Percentiles rank a stretch among this genome's conserved stretches.
Evolutionary conservation across 2,888 invertebrate species (phyloP).

Genomic region (Euclidia mi): DNA sequence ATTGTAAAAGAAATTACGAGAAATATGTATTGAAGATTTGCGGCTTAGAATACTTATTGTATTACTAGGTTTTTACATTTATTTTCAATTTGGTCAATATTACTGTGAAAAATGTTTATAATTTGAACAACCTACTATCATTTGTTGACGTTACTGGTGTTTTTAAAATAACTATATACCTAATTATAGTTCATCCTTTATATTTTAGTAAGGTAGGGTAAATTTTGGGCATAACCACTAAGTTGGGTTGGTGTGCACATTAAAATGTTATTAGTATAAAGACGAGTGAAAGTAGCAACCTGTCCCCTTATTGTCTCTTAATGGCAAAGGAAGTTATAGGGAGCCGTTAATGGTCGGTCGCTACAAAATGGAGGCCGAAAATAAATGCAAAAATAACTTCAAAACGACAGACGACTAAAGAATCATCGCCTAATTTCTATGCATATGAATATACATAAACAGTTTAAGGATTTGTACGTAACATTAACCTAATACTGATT

Average conservation of each 20-base stretch:
- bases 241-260: conserved; percentile 6
- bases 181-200: too few relatives aligned
- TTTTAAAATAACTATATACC: too few relatives aligned
- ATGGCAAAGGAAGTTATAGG: neutral
- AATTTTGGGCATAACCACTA: conserved; percentile 3
- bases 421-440: conserved; percentile 28
- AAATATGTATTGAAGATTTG: conserved; percentile 24
- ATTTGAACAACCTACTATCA: too few relatives aligned
- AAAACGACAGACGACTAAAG: conserved; percentile 14
- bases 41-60: neutral
- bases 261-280: conserved; percentile 8
- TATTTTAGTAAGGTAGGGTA: too few relatives aligned
- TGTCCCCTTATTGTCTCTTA: conserved; percentile 2
- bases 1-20: conserved; percentile 33
- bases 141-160: too few relatives aligned
- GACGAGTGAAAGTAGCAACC: neutral
- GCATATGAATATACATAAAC: conserved; percentile 29
- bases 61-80: neutral
- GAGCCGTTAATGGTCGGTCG: neutral
- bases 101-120: neutral
- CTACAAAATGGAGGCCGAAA: neutral
- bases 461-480: conserved; percentile 29
- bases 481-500: conserved; percentile 41
- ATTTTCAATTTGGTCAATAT: neutral
- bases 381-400: conserved; percentile 3